Conservation (phyloP, 2,113 vertebrate genomes). For the Macquaria ambigua region DNA sequence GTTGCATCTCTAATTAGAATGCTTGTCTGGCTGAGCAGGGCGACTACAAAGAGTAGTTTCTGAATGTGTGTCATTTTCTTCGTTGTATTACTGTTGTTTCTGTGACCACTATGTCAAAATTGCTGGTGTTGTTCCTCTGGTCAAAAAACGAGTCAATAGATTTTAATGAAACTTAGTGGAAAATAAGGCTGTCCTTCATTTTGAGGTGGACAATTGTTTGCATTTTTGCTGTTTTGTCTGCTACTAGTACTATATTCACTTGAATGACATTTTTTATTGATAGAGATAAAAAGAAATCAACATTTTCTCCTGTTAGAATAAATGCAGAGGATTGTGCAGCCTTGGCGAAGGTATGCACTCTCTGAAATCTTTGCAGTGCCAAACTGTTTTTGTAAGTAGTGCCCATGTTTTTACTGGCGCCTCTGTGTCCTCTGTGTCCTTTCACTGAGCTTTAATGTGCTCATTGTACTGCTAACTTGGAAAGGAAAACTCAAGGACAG, state of each 20-base stretch:
- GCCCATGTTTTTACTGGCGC: not conserved
- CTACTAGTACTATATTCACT: not conserved
- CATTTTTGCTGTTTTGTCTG: too few relatives aligned
- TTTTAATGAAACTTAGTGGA: not conserved
- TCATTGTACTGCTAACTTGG: conserved; percentile 21
- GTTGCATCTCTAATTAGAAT: not conserved
- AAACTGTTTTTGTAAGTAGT: not conserved
- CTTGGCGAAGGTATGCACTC: not conserved
- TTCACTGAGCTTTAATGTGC: conserved; percentile 26
- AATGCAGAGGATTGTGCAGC: not conserved
- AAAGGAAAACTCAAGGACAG: conserved; percentile 55
- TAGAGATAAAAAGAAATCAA: not conserved
- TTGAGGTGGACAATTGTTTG: too few relatives aligned
- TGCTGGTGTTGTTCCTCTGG: too few relatives aligned
- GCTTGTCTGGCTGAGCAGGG: not conserved
- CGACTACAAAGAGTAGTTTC: not conserved
- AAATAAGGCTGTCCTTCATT: not conserved
- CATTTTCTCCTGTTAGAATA: not conserved
- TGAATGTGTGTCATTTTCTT: not conserved
- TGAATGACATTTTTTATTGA: not conserved
- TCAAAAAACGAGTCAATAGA: not conserved
- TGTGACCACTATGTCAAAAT: not conserved
- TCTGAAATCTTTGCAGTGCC: not conserved
- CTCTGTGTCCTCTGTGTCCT: conserved; percentile 3
- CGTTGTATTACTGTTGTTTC: not conserved